These are phyloP conservation scores for Chaenodraco wilsoni DNA, from an alignment of 2,797 vertebrate species.

Conservation along the genomic window DNA sequence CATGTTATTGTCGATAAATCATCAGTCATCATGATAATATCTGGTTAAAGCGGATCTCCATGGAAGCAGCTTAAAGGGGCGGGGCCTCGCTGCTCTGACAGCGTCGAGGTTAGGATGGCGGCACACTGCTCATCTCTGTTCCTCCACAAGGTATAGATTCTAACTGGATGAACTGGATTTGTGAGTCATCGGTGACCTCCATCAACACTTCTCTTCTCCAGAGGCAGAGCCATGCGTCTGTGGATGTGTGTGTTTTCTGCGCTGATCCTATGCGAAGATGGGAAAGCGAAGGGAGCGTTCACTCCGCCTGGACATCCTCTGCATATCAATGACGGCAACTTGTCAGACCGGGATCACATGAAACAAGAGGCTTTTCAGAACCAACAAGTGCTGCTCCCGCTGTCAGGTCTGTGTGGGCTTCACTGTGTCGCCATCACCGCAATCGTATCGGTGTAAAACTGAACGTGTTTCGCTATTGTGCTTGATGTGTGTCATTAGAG, in stretches of 20 bases:
- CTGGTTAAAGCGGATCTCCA: too few relatives aligned
- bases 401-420: conserved; percentile 58
- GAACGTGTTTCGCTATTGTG: too few relatives aligned
- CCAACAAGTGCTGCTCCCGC: conserved; percentile 6
- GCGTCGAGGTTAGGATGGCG: conserved; percentile 5
- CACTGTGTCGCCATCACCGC: not conserved
- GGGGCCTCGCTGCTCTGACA: not conserved
- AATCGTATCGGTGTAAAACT: not conserved
- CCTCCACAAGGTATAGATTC: not conserved
- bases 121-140: not conserved
- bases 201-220: not conserved
- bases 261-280: conserved; percentile 17
- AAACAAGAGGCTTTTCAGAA: conserved; percentile 38
- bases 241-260: conserved; percentile 9
- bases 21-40: too few relatives aligned
- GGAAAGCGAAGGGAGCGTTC: not conserved
- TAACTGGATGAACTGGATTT: not conserved
- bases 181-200: not conserved
- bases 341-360: conserved; percentile 39
- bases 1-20: too few relatives aligned
- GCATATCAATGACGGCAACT: conserved; percentile 64
- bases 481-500: too few relatives aligned
- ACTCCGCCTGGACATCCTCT: conserved; percentile 25
- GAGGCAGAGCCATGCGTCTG: conserved; percentile 39
- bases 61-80: conserved; percentile 16